Evolutionary conservation across 2,888 invertebrate species (phyloP).

Genomic region (Oxycera nigricornis): DNA sequence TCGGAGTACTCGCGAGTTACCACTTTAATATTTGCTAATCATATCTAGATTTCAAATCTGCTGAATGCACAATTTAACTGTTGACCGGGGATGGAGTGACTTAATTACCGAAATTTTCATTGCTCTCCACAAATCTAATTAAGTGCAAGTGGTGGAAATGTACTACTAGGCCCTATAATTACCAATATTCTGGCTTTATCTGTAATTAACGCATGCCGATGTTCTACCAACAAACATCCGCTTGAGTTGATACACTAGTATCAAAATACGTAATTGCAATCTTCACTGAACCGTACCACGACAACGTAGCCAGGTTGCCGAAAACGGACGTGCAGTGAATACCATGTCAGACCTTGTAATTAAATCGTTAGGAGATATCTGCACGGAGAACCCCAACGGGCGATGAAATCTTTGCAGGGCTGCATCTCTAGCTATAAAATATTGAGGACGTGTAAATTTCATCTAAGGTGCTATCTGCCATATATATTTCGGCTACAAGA

Average conservation of each 20-base stretch:
- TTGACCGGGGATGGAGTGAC: neutral
- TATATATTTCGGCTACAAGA: too few relatives aligned
- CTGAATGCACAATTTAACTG: neutral
- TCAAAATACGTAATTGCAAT: slow-evolving; percentile 27
- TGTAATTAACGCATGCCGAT: slow-evolving; percentile 7
- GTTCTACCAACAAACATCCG: neutral
- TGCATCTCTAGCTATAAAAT: neutral
- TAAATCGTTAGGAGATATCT: slow-evolving; percentile 28
- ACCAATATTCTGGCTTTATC: neutral
- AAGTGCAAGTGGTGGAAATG: slow-evolving; percentile 22
- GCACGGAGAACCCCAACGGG: neutral
- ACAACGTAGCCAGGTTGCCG: slow-evolving; percentile 1
- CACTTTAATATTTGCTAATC: neutral
- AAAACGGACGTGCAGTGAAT: slow-evolving; percentile 13
- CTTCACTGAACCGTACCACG: slow-evolving; percentile 23
- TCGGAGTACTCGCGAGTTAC: too few relatives aligned
- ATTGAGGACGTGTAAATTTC: neutral
- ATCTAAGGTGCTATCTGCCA: too few relatives aligned
- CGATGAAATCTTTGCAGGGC: neutral
- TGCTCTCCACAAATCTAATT: slow-evolving; percentile 18
- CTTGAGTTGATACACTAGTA: slow-evolving; percentile 20
- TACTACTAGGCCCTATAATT: slow-evolving; percentile 9
- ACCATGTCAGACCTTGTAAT: neutral
- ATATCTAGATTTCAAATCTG: neutral
- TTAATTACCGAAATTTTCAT: slow-evolving; percentile 11